Percentiles rank a stretch among this genome's conserved stretches.
phyloP scores from a whole-genome alignment of 1,140 invertebrate genomes.

The Anastrepha ludens region DNA sequence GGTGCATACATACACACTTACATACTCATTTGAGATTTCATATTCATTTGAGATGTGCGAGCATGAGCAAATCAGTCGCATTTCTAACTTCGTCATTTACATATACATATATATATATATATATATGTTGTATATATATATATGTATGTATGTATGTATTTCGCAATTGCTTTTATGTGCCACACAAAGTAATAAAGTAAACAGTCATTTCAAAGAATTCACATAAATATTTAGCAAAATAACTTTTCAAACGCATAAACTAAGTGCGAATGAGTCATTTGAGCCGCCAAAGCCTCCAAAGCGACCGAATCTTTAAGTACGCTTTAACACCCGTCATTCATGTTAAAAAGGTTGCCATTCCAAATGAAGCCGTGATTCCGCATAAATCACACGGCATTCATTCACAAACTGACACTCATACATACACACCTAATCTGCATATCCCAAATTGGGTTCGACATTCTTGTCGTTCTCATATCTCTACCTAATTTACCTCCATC shows the following conservation, averaged over 20 bases:
- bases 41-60: too few species aligned
- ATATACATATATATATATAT: not conserved
- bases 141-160: not conserved
- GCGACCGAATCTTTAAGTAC: not conserved
- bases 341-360: not conserved
- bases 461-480: constrained; percentile 8
- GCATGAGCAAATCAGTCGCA: too few species aligned
- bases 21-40: not conserved
- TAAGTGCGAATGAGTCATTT: not conserved
- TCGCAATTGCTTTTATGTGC: not conserved
- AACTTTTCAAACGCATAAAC: not conserved
- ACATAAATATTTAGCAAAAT: constrained; percentile 28
- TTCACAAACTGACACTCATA: not conserved
- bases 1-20: not conserved
- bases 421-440: not conserved
- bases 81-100: not conserved
- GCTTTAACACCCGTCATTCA: not conserved
- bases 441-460: constrained; percentile 7
- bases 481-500: constrained; percentile 44
- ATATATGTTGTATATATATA: not conserved
- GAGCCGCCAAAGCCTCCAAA: not conserved
- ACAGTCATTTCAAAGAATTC: constrained; percentile 14
- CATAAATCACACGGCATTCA: constrained; percentile 27
- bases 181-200: constrained; percentile 1
- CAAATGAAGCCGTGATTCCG: not conserved